A percentile compares a stretch with the other conserved stretches of the same genome.
These are phyloP conservation scores for Elanoides forficatus DNA, from an alignment of 2,113 vertebrate species.

Conservation along the genomic window DNA sequence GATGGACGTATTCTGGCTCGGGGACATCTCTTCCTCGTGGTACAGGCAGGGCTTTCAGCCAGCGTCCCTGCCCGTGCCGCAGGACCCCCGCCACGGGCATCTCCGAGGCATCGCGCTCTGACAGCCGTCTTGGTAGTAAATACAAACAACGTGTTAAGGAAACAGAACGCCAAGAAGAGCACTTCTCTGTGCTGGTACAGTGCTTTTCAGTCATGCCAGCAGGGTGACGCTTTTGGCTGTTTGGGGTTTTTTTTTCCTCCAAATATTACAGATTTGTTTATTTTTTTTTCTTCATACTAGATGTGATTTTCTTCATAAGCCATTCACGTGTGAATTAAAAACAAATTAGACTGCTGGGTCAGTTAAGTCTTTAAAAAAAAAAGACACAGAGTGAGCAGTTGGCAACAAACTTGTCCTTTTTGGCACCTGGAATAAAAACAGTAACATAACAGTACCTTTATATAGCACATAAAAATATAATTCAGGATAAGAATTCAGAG, in stretches of 20 bases:
- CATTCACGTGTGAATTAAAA: constrained; percentile 60
- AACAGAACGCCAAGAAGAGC: rapidly evolving
- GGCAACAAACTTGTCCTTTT: constrained; percentile 70
- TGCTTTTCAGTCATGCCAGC: background rate
- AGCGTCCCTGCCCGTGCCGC: rapidly evolving
- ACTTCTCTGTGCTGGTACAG: background rate
- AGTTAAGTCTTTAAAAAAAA: constrained; percentile 14
- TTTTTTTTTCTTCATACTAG: background rate
- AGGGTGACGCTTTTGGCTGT: background rate
- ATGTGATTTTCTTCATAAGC: constrained; percentile 56
- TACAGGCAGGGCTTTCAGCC: background rate
- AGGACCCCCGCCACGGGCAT: background rate
- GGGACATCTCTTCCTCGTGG: background rate
- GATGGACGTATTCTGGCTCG: rapidly evolving
- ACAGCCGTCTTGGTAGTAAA: background rate
- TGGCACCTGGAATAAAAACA: constrained; percentile 73
- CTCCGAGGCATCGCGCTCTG: background rate
- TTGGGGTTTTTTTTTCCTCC: background rate
- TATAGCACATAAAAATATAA: constrained; percentile 74
- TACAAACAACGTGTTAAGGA: rapidly evolving
- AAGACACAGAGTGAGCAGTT: constrained; percentile 40
- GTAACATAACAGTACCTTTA: constrained; percentile 72
- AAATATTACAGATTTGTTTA: background rate
- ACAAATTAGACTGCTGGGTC: constrained; percentile 34
- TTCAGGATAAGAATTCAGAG: constrained; percentile 70